A percentile compares a stretch with the other conserved stretches of the same genome.
These are phyloP conservation scores for Motacilla tschutschensis DNA, from an alignment of 2,113 vertebrate species.

Conservation along the genomic window DNA sequence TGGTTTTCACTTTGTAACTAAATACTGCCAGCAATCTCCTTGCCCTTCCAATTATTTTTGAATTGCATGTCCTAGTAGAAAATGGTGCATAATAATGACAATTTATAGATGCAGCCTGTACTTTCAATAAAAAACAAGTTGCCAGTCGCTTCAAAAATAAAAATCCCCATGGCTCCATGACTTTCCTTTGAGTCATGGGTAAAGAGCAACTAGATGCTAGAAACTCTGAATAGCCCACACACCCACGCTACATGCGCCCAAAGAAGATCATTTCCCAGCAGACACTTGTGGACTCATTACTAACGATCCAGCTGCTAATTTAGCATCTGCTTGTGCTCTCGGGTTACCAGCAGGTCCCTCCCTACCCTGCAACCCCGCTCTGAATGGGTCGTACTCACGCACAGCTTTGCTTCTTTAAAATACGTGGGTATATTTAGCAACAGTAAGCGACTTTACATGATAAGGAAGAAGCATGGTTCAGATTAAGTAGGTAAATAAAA, in stretches of 20 bases:
- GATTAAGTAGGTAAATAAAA: conserved; percentile 23
- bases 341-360: conserved; percentile 59
- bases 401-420: conserved; percentile 42
- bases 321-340: conserved; percentile 68
- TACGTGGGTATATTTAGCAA: conserved; percentile 36
- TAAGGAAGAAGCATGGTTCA: conserved; percentile 10
- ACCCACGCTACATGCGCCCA: conserved; percentile 7
- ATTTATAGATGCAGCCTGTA: neutral
- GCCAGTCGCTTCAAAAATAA: neutral
- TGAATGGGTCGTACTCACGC: conserved; percentile 7
- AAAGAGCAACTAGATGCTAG: neutral
- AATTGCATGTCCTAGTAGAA: neutral
- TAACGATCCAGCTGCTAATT: conserved; percentile 68
- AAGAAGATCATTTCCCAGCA: conserved; percentile 38
- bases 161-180: neutral
- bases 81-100: neutral
- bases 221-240: conserved; percentile 18
- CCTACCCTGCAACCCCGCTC: neutral
- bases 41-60: neutral
- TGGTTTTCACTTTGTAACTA: neutral
- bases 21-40: neutral
- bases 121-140: neutral
- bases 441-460: neutral
- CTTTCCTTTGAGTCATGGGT: conserved; percentile 2
- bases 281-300: conserved; percentile 35